Percentiles rank a stretch among this genome's conserved stretches.
Conservation (phyloP, 2,113 vertebrate species). For the Spilogale gracilis region DNA sequence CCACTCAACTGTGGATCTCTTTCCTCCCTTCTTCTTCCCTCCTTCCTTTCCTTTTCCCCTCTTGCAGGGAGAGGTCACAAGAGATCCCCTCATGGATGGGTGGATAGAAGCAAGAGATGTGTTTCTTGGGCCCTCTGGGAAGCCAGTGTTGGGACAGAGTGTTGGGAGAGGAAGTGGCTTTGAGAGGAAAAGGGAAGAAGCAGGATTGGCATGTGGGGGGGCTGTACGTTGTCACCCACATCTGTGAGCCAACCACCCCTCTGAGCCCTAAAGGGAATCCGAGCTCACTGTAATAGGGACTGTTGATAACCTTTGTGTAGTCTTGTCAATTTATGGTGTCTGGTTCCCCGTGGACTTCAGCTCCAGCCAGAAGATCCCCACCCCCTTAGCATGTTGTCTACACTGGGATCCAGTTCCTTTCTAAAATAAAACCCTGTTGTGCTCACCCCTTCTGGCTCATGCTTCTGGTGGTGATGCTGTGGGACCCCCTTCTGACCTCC, state of each 20-base stretch:
- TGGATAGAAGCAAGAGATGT: fast-evolving
- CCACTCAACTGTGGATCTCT: fast-evolving
- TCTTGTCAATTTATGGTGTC: neutral
- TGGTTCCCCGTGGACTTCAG: neutral
- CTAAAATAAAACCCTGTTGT: neutral
- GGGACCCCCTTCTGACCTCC: neutral
- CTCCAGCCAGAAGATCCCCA: neutral
- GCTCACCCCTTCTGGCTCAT: neutral
- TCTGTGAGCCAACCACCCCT: neutral
- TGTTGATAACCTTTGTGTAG: fast-evolving
- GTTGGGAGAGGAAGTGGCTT: neutral
- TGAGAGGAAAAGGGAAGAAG: neutral
- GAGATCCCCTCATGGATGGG: fast-evolving
- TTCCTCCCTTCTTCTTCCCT: neutral
- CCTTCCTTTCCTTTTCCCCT: too few species aligned
- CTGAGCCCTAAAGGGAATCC: too few species aligned
- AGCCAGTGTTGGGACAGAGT: neutral
- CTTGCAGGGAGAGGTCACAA: fast-evolving
- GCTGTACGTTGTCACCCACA: neutral
- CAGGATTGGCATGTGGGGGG: too few species aligned
- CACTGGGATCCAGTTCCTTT: neutral
- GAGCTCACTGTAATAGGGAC: fast-evolving
- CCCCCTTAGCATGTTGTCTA: fast-evolving
- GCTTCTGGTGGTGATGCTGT: neutral
- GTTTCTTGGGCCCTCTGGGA: neutral